Base-by-base conservation (phyloP, 2,888 invertebrate species). In the Macropis europaea region DNA sequence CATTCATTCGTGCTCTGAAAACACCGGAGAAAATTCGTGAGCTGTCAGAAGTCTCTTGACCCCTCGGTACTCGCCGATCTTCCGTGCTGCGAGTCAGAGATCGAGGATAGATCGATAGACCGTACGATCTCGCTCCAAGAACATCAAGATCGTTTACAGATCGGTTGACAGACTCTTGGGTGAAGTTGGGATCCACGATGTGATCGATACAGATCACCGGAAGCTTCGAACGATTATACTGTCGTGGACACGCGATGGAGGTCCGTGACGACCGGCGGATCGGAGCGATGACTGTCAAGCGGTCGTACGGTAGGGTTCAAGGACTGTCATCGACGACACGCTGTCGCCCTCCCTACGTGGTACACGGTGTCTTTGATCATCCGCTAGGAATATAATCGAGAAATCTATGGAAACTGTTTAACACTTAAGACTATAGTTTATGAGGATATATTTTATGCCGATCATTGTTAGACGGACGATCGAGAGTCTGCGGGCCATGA, bases 241-340 rank as follows among this genome's bases (percentile, higher is more conserved):
- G 40, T 47, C 24, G 34, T 19, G 43, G 57, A 48, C 47, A 34
- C 47, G 62, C 3, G 48, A 60, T 42, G 57, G 17, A 60, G 60
- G 15, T 38, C 64, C 48, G 32, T 19, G 68, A 67, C 56, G 36
- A 28, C 36, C 32, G 53, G 43, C 50, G 47, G 61, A 69, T 57
- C 32, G 57, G 19, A 54, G 63, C 68, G 71, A 77, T 75, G 56
- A 73, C 62, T 48, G 54, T 77, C 70, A 61, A 67, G 38, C 70
- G 77, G 45, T 72, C 69, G 53, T 52, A 47, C 68, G 63, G 30
- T 36, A 52, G 56, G 50, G 62, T 80, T 81, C 70, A 76, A 78
- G 74, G 72, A 71, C 76, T 70, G 60, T 67, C 60, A 22, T 57
- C 48, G 36, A 47, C 56, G 32, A 54, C 38, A 34, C 57, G 63